Evolutionary conservation across 2,113 vertebrate species (phyloP), one percentile per base, ranked within the genome.

Genomic region (Oenanthe melanoleuca): DNA sequence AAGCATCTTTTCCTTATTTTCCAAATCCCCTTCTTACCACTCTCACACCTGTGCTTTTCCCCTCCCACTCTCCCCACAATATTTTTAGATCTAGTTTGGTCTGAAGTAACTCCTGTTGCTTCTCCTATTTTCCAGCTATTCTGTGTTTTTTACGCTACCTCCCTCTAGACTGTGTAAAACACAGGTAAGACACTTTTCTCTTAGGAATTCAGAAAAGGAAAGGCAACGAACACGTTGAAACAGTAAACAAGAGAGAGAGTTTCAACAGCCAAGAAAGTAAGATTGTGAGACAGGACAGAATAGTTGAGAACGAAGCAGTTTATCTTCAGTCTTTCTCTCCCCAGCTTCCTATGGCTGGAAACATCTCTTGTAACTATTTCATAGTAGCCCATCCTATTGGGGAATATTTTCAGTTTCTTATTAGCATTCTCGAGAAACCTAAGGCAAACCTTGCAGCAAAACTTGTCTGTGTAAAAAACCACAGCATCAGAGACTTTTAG

Each of bases 21-120:
- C 11, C 34, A 89, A 74, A 67, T 52, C 25, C 8, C 50, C 20
- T 75, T 67, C 29, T 53, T 56, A 49, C 28, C 40, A 49, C 5
- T 24, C 37, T 79, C 63, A 56, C 11, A 83, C 42, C 69, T 61
- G 12, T n/a, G 24, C 7, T 52, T 38, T 18, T 13, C 13, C 31
- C 11, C 8, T 5, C 19, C 11, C 5, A 8, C 12, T 8, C 5
- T 18, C 12, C 9, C 4, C 6, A 5, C 12, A 55, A 24, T 3
- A 25, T 38, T 64, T 83, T 84, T 52, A 42, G 37, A 84, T 49
- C 37, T 34, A 42, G 17, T 71, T 78, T 65, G 13, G 59, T 85
- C 28, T 63, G 31, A 86, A 91, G 42, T 47, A 92, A 57, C 53
- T 70, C 26, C 26, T 40, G 15, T 21, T 42, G 25, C 63, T 92